A percentile compares a stretch with the other conserved stretches of the same genome.
Conservation (phyloP, 1,140 invertebrate species). For the Trichogramma pretiosum region DNA sequence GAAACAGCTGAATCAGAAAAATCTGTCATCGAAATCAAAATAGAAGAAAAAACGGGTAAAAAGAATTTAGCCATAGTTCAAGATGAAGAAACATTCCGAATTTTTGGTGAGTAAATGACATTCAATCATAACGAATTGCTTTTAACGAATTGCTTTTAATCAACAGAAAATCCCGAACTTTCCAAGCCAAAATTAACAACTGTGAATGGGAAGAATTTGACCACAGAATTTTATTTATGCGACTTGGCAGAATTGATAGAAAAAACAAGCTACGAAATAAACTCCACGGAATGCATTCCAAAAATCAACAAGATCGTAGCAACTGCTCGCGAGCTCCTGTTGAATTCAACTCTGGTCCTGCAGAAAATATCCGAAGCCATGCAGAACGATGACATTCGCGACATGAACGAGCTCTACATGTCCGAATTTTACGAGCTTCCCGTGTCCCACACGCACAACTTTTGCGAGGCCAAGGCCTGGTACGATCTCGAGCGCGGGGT, state of each 20-base stretch:
- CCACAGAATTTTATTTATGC: constrained; percentile 32
- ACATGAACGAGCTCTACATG: constrained; percentile 43
- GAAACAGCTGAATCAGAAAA: constrained; percentile 31
- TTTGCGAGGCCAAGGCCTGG: constrained; percentile 33
- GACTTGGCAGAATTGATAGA: constrained; percentile 30
- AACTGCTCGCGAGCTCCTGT: constrained; percentile 32
- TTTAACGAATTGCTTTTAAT: not conserved
- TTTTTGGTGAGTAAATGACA: constrained; percentile 31
- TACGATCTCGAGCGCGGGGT: constrained; percentile 37
- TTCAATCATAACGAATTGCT: constrained; percentile 5
- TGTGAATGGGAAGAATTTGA: constrained; percentile 30
- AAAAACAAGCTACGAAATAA: constrained; percentile 32
- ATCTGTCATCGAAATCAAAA: constrained; percentile 34
- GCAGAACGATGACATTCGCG: constrained; percentile 40
- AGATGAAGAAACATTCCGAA: constrained; percentile 35
- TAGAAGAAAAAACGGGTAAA: constrained; percentile 34
- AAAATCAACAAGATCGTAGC: constrained; percentile 40
- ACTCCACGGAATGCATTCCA: constrained; percentile 28
- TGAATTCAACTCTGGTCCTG: constrained; percentile 32
- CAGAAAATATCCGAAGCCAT: constrained; percentile 34
- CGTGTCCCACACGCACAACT: constrained; percentile 28
- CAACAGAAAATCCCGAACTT: constrained; percentile 40
- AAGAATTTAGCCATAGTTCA: constrained; percentile 39
- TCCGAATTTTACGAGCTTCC: constrained; percentile 33
- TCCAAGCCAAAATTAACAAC: constrained; percentile 37